Percentiles rank a stretch among this genome's conserved stretches.
Evolutionary conservation across 2,797 vertebrate species (phyloP).

Genomic region (Synaphobranchus kaupii): DNA sequence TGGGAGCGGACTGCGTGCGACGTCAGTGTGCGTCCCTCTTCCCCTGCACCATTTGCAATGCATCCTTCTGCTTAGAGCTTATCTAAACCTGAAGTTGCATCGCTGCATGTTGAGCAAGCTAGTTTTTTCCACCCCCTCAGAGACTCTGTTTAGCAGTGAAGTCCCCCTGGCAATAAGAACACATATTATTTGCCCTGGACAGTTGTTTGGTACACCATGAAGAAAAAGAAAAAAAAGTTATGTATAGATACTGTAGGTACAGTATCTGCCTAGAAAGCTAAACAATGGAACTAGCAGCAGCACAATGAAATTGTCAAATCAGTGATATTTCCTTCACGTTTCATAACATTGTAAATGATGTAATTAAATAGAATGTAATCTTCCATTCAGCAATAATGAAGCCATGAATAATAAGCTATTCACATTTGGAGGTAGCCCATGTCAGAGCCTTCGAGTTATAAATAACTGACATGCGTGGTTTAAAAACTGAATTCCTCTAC

Average conservation of each 20-base stretch:
- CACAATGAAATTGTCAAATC: not conserved
- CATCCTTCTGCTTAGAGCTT: not conserved
- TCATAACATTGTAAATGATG: not conserved
- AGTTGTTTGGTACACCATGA: not conserved
- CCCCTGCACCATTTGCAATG: not conserved
- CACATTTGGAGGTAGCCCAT: not conserved
- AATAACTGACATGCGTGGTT: not conserved
- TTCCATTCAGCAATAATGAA: not conserved
- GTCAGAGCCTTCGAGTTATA: not conserved
- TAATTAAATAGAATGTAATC: not conserved
- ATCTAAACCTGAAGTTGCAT: not conserved
- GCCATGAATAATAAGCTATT: not conserved
- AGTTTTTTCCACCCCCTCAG: not conserved
- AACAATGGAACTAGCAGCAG: not conserved
- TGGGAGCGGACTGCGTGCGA: not conserved
- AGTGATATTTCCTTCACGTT: not conserved
- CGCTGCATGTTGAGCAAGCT: not conserved
- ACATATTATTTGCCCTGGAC: not conserved
- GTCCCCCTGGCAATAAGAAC: not conserved
- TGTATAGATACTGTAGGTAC: not conserved
- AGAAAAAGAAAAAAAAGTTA: not conserved
- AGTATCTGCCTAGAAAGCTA: slow-evolving; percentile 1
- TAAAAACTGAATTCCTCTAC: slow-evolving; percentile 28
- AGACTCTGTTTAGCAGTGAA: not conserved
- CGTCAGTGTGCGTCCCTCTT: not conserved